Evolutionary conservation across 2,888 invertebrate genomes (phyloP).

Genomic region (Scaptomyza polygonia): DNA sequence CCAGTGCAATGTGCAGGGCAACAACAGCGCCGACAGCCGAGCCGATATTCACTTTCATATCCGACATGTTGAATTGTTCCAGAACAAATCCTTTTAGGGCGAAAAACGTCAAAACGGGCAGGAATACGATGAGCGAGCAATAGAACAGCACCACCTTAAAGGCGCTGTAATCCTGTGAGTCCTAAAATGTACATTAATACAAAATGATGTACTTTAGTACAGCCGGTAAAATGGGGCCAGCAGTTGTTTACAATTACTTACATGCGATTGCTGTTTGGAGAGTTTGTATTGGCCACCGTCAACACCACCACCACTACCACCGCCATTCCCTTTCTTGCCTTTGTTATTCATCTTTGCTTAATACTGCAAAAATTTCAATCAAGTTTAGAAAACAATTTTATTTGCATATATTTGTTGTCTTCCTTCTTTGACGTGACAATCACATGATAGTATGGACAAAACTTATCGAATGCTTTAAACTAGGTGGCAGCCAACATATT

Average conservation of each 20-base stretch:
- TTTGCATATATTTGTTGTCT: conserved; percentile 31
- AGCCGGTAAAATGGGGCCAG: conserved; percentile 42
- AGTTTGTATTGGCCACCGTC: conserved; percentile 42
- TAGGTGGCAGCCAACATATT: conserved; percentile 30
- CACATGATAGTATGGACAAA: conserved; percentile 58
- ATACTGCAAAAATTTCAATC: conserved; percentile 12
- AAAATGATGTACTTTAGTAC: conserved; percentile 3
- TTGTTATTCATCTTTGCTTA: conserved; percentile 56
- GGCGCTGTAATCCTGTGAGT: conserved; percentile 87
- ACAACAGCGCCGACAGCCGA: conserved; percentile 91
- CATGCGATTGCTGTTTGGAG: conserved; percentile 57
- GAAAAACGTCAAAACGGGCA: conserved; percentile 91
- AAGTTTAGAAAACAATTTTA: conserved; percentile 13
- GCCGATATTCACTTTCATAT: conserved; percentile 90
- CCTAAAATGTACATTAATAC: conserved; percentile 59
- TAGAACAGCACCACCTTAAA: conserved; percentile 91
- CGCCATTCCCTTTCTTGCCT: conserved; percentile 46
- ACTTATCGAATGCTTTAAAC: conserved; percentile 18
- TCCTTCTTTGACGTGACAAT: conserved; percentile 54
- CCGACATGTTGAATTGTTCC: conserved; percentile 87
- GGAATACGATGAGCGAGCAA: conserved; percentile 90
- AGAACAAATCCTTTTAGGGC: conserved; percentile 88
- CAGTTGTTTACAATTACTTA: conserved; percentile 34
- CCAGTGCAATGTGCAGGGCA: conserved; percentile 90
- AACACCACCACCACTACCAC: conserved; percentile 16